These are phyloP conservation scores for Orientallactaga bullata DNA, from an alignment of 2,113 vertebrate species.

Conservation along the genomic window DNA sequence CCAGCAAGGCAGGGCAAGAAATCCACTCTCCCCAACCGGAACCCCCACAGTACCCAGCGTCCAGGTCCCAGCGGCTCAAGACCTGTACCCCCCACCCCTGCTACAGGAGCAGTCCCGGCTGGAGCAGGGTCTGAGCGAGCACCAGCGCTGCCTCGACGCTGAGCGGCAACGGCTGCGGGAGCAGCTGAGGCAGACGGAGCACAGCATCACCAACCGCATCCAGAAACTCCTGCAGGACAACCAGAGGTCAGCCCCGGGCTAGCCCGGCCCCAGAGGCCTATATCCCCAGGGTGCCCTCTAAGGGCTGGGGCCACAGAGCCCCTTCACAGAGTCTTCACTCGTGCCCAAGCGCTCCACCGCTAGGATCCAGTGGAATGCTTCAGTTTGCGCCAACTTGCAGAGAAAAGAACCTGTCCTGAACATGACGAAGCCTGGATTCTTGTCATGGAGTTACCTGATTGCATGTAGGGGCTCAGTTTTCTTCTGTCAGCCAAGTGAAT, in stretches of 20 bases:
- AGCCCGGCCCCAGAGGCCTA: neutral
- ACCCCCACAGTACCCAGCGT: fast-evolving
- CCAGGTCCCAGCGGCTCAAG: neutral
- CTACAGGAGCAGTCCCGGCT: constrained; percentile 92
- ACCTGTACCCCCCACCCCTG: neutral
- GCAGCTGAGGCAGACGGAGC: constrained; percentile 91
- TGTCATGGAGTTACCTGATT: neutral
- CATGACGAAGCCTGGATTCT: neutral
- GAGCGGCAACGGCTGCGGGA: constrained; percentile 91
- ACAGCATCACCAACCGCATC: constrained; percentile 88
- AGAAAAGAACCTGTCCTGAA: neutral
- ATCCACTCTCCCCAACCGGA: neutral
- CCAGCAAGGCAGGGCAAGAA: neutral
- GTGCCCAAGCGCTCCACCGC: neutral
- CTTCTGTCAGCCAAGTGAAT: neutral
- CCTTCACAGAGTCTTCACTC: fast-evolving
- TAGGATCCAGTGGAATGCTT: neutral
- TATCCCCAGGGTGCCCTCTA: fast-evolving
- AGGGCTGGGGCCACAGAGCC: neutral
- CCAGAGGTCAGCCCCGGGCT: constrained; percentile 87
- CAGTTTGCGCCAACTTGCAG: neutral
- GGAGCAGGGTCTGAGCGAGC: constrained; percentile 90
- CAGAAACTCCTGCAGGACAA: constrained; percentile 92
- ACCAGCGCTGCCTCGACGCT: constrained; percentile 90
- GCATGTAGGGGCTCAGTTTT: neutral